Base-by-base conservation (phyloP, 1,140 invertebrate species). In the Patella vulgata region DNA sequence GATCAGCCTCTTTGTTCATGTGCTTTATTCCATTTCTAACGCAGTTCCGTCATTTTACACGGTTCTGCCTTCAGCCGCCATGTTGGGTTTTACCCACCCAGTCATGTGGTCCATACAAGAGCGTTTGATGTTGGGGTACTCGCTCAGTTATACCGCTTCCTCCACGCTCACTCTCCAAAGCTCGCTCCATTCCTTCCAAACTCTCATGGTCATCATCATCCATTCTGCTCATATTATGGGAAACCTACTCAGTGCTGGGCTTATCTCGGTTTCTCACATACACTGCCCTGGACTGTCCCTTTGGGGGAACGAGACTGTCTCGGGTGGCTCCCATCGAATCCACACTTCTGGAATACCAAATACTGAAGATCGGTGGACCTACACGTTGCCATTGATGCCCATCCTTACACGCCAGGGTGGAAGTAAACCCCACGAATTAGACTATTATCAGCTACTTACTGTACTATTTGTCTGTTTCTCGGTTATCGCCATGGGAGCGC, bases 221-320 rank as follows among this genome's bases (percentile, higher is more conserved):
- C 68, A 70, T 57, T 70, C 68, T 4, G 68, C 68, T 3, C 68
- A 70, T 48, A 70, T 70, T 46, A 56, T 70, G 3, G 68, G 68
- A 46, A 70, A 70, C 48, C 63, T 70, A 1, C 57, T 70, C 11
- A 70, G 68, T 44, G 66, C 68, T 3, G 68, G 68, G 8, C 60
- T 70, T 30, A 65, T 70, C 40, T 70, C 68, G 3, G 60, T 63
- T 31, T 70, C 68, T 1, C 47, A 63, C 50, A 62, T 66, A n/a
- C 56, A 64, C 55, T 70, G 68, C 40, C 6, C n/a, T 30, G 33
- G 33, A 36, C 33, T 14, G 14, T 36, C 33, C 5, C 14, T 36
- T 8, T 36, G 33, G 33, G 33, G 33, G 33, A 27, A 23, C 31
- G n/a, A 12, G 47, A 21, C 47, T 12, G 14, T 9, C 52, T 5